Base-by-base conservation (phyloP, 2,113 vertebrate species). In the Alosa alosa region DNA sequence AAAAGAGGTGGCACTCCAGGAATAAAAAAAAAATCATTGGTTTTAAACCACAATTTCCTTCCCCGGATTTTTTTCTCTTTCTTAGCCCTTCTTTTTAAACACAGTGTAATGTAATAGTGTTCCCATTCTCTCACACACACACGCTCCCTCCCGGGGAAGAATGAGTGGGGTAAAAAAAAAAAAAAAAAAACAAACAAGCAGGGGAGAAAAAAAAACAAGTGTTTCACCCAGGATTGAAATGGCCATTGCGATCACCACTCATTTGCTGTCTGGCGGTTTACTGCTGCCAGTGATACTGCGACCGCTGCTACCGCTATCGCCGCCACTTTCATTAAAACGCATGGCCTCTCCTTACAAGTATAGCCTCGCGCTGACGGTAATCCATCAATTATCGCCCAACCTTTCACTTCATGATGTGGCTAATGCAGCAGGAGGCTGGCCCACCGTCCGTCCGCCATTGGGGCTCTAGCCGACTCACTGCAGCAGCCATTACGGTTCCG, bases 361-460 rank as follows among this genome's bases (percentile, higher is more conserved):
- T 93, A 90, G 91, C 89, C 94, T 91, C 92, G 89, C 87, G 91
- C 90, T 89, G 90, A 92, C 89, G 90, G 92, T 91, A 89, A 95
- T 94, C 91, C 92, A 94, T 94, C 91, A 94, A 93, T 93, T 94
- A 93, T 91, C 84, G 86, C 88, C 89, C 88, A 88, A 91, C 90
- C 90, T 86, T 25, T 91, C 88, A 91, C 87, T 91, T 91, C 91
- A 92, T 92, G 84, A 91, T 90, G 92, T 83, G 87, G 89, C 86
- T 93, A 90, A 91, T 90, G 85, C 90, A 64, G 36, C 41, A 78
- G 87, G 50, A 60, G 60, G 84, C 18, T 68, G 84, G 46, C 31
- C 36, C 72, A 2, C 2, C 2, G 2, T 6, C 72, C 72, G 31
- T 50, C 52, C 75, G 55, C 45, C 57, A 18, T 78, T 78, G 72